Conservation (phyloP, 2,113 vertebrate species). For the Phrynocephalus versicolor region DNA sequence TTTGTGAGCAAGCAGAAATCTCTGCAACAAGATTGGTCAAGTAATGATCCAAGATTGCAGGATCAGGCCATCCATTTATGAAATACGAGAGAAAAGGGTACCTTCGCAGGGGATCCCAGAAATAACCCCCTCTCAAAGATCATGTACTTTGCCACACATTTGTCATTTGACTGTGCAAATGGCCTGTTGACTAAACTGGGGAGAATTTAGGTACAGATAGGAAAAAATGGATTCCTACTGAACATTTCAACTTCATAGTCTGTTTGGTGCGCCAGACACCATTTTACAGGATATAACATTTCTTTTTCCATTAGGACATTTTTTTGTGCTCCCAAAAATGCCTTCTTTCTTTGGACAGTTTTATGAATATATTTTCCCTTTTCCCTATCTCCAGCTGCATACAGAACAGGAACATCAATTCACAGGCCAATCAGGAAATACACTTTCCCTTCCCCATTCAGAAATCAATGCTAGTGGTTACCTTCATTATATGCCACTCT, state of each 20-base stretch:
- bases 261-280: conserved; percentile 20
- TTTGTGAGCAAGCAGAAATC: not conserved
- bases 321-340: conserved; percentile 34
- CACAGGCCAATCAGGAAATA: conserved; percentile 18
- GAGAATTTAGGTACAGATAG: conserved; percentile 33
- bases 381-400: conserved; percentile 15
- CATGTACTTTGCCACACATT: not conserved
- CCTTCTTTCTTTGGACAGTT: conserved; percentile 27
- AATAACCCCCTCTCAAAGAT: conserved; percentile 10
- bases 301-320: conserved; percentile 22
- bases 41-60: conserved; percentile 20
- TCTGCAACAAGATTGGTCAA: conserved; percentile 40
- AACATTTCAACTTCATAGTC: conserved; percentile 40
- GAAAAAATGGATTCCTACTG: conserved; percentile 33
- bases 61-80: conserved; percentile 23
- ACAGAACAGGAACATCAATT: conserved; percentile 31
- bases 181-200: conserved; percentile 14
- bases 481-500: conserved; percentile 11
- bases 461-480: conserved; percentile 1
- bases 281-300: conserved; percentile 19
- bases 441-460: conserved; percentile 17
- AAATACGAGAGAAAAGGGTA: conserved; percentile 25
- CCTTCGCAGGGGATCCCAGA: conserved; percentile 14
- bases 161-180: conserved; percentile 32
- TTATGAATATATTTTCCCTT: conserved; percentile 22